Conservation (phyloP, 2,113 vertebrate genomes). For the Pelecanus crispus region DNA sequence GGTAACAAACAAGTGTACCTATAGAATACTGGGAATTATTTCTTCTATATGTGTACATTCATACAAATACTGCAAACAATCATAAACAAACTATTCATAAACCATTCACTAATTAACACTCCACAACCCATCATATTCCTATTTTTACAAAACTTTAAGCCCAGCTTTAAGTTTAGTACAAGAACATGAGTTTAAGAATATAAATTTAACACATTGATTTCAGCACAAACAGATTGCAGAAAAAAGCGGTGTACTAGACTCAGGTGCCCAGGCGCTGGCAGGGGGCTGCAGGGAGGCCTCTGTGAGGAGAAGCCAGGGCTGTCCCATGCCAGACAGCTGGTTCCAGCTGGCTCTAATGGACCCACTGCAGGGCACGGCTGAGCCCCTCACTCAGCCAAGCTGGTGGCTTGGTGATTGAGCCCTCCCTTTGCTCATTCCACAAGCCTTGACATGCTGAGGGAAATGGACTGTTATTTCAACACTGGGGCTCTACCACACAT, state of each 20-base stretch:
- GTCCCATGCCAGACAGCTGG: accelerated
- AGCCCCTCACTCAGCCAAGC: neutral
- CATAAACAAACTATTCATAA: neutral
- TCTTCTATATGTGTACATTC: neutral
- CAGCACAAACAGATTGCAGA: neutral
- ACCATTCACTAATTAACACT: neutral
- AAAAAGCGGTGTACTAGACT: accelerated
- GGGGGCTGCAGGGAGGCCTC: accelerated
- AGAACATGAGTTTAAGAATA: neutral
- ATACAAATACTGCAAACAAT: neutral
- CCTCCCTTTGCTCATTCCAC: neutral
- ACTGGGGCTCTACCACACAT: accelerated
- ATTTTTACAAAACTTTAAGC: neutral
- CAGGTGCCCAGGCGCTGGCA: accelerated
- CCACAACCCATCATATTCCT: neutral
- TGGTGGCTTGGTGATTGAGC: neutral
- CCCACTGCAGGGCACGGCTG: accelerated
- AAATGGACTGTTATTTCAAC: neutral
- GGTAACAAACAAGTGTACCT: neutral
- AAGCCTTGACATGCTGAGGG: neutral
- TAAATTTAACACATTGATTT: neutral
- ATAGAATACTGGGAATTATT: neutral
- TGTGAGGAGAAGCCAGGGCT: accelerated
- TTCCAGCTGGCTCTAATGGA: accelerated
- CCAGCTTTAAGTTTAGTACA: neutral